Evolutionary conservation across 2,797 vertebrate genomes (phyloP).

Genomic region (Mormyrops attenuatus): DNA sequence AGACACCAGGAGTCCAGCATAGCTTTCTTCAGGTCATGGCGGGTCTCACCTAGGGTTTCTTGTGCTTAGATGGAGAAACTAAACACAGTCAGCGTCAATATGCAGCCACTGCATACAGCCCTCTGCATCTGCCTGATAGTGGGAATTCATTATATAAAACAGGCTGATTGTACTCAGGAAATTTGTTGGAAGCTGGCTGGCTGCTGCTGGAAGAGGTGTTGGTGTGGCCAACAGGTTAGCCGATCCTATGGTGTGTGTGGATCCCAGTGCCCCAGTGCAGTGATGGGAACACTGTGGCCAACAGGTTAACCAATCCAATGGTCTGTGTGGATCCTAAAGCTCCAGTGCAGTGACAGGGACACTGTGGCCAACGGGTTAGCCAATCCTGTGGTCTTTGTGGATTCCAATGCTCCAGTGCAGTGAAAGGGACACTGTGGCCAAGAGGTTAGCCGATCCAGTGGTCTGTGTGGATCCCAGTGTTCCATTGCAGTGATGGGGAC

Average conservation of each 20-base stretch:
- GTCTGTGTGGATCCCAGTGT: background rate
- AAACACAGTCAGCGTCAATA: background rate
- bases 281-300: no score
- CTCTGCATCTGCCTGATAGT: background rate
- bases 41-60: background rate
- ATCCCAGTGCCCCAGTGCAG: no score
- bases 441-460: background rate
- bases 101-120: background rate
- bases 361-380: no score
- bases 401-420: no score
- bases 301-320: no score
- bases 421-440: background rate
- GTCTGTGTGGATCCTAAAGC: no score
- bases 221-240: no score
- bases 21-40: background rate
- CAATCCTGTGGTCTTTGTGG: no score
- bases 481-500: background rate
- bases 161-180: background rate
- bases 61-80: background rate
- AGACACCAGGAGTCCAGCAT: background rate
- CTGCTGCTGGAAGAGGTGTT: background rate
- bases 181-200: background rate
- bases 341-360: no score
- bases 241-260: no score
- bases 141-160: background rate